phyloP scores from a whole-genome alignment of 2,888 invertebrate species.

The Tineola bisselliella region DNA sequence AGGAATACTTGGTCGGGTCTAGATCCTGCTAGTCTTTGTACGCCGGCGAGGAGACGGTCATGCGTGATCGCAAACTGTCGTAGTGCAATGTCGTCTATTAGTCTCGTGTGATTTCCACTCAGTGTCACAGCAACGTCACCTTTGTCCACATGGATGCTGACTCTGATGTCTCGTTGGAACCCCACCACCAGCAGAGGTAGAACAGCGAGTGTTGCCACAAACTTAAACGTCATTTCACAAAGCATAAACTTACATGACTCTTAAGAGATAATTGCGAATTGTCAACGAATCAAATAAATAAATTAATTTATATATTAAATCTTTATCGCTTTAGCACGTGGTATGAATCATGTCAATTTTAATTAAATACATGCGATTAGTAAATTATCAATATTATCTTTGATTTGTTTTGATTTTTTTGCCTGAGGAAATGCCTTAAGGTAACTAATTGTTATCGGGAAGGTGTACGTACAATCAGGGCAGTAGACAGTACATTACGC shows the following conservation, averaged over 20 bases:
- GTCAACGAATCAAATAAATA: not conserved
- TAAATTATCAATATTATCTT: not conserved
- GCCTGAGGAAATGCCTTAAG: not conserved
- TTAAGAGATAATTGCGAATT: not conserved
- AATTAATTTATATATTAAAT: not conserved
- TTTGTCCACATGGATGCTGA: not conserved
- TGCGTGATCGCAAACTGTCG: not conserved
- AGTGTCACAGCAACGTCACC: not conserved
- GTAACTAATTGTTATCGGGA: no score
- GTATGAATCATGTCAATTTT: not conserved
- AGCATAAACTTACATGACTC: not conserved
- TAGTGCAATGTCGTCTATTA: not conserved
- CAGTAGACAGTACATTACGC: no score
- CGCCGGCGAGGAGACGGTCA: not conserved
- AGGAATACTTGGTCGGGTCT: not conserved
- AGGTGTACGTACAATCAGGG: no score
- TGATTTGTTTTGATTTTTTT: not conserved
- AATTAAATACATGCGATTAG: not conserved
- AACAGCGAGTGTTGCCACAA: not conserved
- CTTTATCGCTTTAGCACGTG: not conserved
- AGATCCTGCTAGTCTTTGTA: not conserved
- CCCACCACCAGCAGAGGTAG: not conserved
- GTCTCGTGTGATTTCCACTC: not conserved
- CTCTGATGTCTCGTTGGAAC: not conserved
- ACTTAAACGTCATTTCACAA: not conserved